These are phyloP conservation scores for Agrotis clavis DNA, from an alignment of 2,888 invertebrate genomes.

Conservation along the genomic window DNA sequence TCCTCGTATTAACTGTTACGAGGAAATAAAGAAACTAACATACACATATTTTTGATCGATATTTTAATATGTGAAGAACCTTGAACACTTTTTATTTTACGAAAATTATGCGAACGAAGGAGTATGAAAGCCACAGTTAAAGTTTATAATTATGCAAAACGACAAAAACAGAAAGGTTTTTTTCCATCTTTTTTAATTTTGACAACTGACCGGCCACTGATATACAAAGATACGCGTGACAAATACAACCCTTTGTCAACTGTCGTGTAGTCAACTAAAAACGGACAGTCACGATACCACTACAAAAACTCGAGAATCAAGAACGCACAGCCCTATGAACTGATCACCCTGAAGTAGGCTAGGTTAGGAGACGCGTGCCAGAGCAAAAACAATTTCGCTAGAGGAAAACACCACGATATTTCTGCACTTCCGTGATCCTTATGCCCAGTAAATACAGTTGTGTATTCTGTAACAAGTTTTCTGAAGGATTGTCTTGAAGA, in stretches of 20 bases:
- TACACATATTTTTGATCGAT: too few species aligned
- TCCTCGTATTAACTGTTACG: neutral
- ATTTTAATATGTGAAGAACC: too few species aligned
- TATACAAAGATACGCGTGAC: neutral
- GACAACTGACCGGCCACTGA: too few species aligned
- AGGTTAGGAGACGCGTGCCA: constrained; percentile 83
- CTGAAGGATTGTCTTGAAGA: constrained; percentile 61
- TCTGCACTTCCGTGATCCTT: constrained; percentile 52
- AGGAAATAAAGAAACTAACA: neutral
- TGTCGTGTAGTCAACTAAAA: neutral
- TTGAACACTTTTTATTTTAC: too few species aligned
- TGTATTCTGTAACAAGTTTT: constrained; percentile 43
- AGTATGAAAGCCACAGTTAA: too few species aligned
- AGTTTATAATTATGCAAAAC: too few species aligned
- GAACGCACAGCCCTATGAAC: constrained; percentile 72
- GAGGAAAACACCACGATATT: constrained; percentile 70
- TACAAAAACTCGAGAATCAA: constrained; percentile 50
- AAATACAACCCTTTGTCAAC: neutral
- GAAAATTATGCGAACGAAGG: too few species aligned
- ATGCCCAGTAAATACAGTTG: constrained; percentile 42
- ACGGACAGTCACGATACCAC: constrained; percentile 43
- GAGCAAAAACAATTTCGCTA: constrained; percentile 83
- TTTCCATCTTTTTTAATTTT: too few species aligned
- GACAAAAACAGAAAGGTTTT: too few species aligned
- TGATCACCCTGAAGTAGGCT: constrained; percentile 74